Base-by-base conservation (phyloP, 2,797 vertebrate species). In the Myotis daubentonii region DNA sequence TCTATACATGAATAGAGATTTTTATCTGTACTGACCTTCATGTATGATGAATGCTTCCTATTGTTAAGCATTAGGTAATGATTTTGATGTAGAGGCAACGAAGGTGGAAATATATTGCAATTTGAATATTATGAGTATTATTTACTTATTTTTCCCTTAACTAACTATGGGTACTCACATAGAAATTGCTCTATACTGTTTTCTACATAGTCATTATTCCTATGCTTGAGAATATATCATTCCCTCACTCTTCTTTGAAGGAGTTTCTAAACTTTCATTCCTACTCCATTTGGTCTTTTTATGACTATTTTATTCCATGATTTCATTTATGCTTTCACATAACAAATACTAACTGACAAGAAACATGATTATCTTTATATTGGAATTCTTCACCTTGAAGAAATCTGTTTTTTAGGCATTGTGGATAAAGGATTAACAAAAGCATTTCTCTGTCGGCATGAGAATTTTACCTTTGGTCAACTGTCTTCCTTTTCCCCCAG, bases 1-100 rank as follows among this genome's bases (percentile, higher is more conserved):
- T 94, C 57, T 75, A 90, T 94, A 62, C 22, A 36, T 81, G 76
- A 83, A 51, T 57, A 62, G 80, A 94, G 76, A 87, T 19, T 90
- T 94, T 84, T 41, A 17, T 85, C 62, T 82, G 9, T 62, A 70
- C 10, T 41, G 23, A 71, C 65, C 44, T 81, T 95, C 41, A 36
- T 55, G 93, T 41, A 44, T 87, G 62, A 84, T 62, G 79, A 91
- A 88, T 82, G 33, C 49, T 62, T 90, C 36, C 85, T 95, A 66
- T 72, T 75, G n/a, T 92, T 85, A 87, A 87, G 60, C 25, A 68
- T 55, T 84, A 71, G 82, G 74, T 70, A 66, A 38, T 92, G 15
- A 62, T 92, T 94, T 25, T 84, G 76, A 93, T 70, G 66, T n/a
- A 60, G 22, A 75, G 62, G 13, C 20, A 76, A 93, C 75, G 60